A percentile compares a stretch with the other conserved stretches of the same genome.
Evolutionary conservation across 1,140 invertebrate species (phyloP).

Genomic region (Drosophila pectinifera): DNA sequence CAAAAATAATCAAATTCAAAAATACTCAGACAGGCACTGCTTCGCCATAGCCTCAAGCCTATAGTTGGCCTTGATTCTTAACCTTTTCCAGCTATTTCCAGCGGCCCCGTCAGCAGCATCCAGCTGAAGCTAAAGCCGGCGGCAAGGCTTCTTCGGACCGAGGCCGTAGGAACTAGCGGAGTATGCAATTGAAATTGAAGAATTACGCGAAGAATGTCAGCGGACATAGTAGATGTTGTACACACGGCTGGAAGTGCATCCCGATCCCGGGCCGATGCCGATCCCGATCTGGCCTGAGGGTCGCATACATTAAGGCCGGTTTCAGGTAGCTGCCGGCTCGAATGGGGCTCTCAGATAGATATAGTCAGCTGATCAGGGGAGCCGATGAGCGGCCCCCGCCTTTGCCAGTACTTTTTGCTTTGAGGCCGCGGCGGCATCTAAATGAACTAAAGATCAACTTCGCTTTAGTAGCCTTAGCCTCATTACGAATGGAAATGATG

Average conservation of each 20-base stretch:
- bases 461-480: constrained; percentile 79
- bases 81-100: constrained; percentile 4
- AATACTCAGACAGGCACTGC: background rate
- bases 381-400: constrained; percentile 50
- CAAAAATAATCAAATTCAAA: background rate
- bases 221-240: constrained; percentile 81
- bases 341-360: constrained; percentile 16
- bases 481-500: constrained; percentile 84
- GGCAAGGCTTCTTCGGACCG: constrained; percentile 4
- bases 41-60: background rate
- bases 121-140: constrained; percentile 2
- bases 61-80: background rate
- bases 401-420: constrained; percentile 23
- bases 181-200: constrained; percentile 84
- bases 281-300: constrained; percentile 44
- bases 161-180: constrained; percentile 48
- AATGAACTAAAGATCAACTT: constrained; percentile 80
- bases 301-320: constrained; percentile 58
- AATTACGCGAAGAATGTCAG: constrained; percentile 81
- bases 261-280: constrained; percentile 11
- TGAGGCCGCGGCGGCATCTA: constrained; percentile 72
- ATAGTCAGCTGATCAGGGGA: constrained; percentile 66
- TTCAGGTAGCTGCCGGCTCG: constrained; percentile 21
- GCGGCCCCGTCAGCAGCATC: background rate
- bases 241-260: constrained; percentile 52